Base-by-base conservation (phyloP, 2,113 vertebrate species). In the Megaceryle maxima region DNA sequence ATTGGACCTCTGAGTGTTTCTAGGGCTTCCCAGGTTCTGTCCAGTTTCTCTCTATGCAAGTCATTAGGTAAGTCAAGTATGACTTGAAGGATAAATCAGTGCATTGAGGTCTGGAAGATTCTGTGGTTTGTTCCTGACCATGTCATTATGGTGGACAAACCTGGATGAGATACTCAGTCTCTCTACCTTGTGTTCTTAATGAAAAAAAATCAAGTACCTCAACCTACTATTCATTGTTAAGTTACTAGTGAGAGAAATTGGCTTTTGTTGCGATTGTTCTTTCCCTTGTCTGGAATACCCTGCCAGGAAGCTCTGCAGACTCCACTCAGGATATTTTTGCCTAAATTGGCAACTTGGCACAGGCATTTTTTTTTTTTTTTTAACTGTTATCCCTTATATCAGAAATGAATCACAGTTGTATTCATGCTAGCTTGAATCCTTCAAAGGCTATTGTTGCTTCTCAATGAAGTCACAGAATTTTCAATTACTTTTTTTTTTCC, bases 231-330 rank as follows among this genome's bases (percentile, higher is more conserved):
- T 46, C 48, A 85, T 69, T 74, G 37, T 77, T n/a, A 63, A 37
- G 22, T 57, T 70, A 55, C 4, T 60, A 56, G 56, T 2, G 29
- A 75, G 26, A 64, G 70, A 92, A 92, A 33, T 74, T 20, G 37
- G 44, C 53, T 68, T 0, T 20, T 87, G 66, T 12, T 85, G 44
- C 1, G 4, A 5, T 79, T 67, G 31, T 94, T 90, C 81, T 86
- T 94, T 83, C 41, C 31, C 16, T 72, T 87, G 69, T 68, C 46
- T 91, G 57, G 29, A 51, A 76, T 86, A 59, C 39, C 16, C 18
- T 87, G 44, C 83, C 80, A 92, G 90, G 55, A 93, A 77, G 64
- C 83, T 83, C 56, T 94, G 29, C 66, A 91, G 87, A 48, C 70
- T 89, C 0, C 0, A 31, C 74, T 91, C 33, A 41, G 56, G 69